Evolutionary conservation across 2,113 vertebrate genomes (phyloP).

Genomic region (Trinectes maculatus): DNA sequence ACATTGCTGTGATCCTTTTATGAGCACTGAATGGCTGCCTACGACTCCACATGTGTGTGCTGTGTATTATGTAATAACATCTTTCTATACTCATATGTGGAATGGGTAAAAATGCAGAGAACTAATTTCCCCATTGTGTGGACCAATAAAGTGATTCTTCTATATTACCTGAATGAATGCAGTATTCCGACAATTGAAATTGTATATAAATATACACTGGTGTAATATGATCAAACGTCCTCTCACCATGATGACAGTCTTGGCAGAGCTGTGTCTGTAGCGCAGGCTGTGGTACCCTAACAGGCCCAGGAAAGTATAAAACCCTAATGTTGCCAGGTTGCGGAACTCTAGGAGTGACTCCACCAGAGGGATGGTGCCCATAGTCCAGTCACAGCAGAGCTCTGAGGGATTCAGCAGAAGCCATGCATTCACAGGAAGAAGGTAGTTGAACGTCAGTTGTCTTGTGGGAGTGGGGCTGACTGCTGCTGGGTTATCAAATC

Average conservation of each 20-base stretch:
- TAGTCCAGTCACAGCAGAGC: constrained; percentile 98
- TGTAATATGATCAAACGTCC: not conserved
- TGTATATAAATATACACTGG: not conserved
- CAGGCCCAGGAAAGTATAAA: constrained; percentile 87
- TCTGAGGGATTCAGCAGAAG: constrained; percentile 95
- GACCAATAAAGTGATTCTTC: no score
- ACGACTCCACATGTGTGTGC: no score
- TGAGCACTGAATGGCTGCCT: no score
- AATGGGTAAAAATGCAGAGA: no score
- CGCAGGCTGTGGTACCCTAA: constrained; percentile 89
- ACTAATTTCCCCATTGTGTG: no score
- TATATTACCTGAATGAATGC: no score
- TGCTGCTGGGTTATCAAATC: constrained; percentile 98
- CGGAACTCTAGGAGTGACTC: constrained; percentile 90
- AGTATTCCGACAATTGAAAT: not conserved
- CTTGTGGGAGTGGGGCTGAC: constrained; percentile 91
- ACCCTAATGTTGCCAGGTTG: constrained; percentile 90
- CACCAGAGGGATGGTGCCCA: constrained; percentile 97
- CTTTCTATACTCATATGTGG: no score
- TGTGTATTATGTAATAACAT: no score
- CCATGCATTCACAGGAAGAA: constrained; percentile 97
- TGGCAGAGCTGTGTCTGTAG: constrained; percentile 89
- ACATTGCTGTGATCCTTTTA: no score
- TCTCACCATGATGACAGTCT: constrained; percentile 94
- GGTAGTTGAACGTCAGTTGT: constrained; percentile 98